phyloP scores from a whole-genome alignment of 2,797 vertebrate species.

The Neoniphon sammara region DNA sequence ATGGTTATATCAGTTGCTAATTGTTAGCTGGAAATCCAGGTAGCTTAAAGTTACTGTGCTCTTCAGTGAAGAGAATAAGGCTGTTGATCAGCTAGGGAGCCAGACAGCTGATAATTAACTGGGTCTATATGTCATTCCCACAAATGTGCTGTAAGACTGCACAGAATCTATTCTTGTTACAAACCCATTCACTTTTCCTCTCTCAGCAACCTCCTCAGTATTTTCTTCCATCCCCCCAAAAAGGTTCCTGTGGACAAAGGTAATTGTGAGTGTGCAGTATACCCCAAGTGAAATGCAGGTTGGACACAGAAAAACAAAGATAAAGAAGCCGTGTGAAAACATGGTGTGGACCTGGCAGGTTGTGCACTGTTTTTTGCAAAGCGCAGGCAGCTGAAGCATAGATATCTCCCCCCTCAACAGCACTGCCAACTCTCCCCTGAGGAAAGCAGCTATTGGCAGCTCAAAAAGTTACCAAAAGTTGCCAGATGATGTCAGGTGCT shows the following conservation, averaged over 20 bases:
- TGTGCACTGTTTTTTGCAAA: not conserved
- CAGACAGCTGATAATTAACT: too few species aligned
- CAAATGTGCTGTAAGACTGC: too few species aligned
- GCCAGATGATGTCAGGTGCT: constrained; percentile 48
- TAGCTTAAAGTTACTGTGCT: not conserved
- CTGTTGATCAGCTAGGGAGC: not conserved
- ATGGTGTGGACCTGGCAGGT: constrained; percentile 20
- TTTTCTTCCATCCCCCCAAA: constrained; percentile 3
- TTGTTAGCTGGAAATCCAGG: not conserved
- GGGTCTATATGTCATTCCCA: too few species aligned
- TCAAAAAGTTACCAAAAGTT: constrained; percentile 38
- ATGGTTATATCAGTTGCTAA: constrained; percentile 3
- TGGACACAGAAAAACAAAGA: constrained; percentile 5
- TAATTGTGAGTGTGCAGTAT: constrained; percentile 24
- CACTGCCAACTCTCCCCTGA: constrained; percentile 31
- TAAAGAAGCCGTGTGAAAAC: not conserved
- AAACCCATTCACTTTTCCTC: not conserved
- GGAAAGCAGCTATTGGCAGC: constrained; percentile 52
- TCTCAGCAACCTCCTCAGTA: constrained; percentile 7
- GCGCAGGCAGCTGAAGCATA: not conserved
- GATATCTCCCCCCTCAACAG: constrained; percentile 7
- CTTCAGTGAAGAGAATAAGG: constrained; percentile 12
- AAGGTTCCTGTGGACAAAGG: constrained; percentile 24
- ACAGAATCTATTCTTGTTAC: too few species aligned
- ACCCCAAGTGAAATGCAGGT: constrained; percentile 29